Evolutionary conservation across 2,888 invertebrate genomes (phyloP).

Genomic region (Morinoia aosen): DNA sequence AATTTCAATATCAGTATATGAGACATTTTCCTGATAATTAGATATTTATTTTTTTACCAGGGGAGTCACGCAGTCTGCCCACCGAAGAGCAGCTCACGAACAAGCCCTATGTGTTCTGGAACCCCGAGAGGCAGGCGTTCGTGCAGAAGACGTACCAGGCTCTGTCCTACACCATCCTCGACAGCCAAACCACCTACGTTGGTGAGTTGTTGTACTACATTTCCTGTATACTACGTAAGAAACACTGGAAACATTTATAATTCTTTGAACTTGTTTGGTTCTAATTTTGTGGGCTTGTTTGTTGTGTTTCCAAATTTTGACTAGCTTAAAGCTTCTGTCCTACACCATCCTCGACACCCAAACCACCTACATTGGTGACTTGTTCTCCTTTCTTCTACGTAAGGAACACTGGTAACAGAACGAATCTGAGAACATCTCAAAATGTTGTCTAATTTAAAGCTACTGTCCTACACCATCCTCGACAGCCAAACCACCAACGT

Average conservation of each 20-base stretch:
- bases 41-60: background rate
- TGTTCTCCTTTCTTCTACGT: too few relatives aligned
- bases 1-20: too few relatives aligned
- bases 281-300: too few relatives aligned
- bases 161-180: conserved; percentile 31
- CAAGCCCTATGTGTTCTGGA: conserved; percentile 22
- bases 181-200: conserved; percentile 36
- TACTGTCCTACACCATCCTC: conserved; percentile 6
- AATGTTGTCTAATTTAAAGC: too few relatives aligned
- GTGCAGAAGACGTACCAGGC: conserved; percentile 21
- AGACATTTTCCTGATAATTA: too few relatives aligned
- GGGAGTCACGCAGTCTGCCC: background rate
- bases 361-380: background rate
- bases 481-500: conserved; percentile 32
- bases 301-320: too few relatives aligned
- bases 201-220: conserved; percentile 35
- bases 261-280: too few relatives aligned
- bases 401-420: too few relatives aligned
- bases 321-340: too few relatives aligned
- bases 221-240: background rate
- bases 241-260: too few relatives aligned
- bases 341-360: background rate
- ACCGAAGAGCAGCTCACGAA: background rate
- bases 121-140: background rate
- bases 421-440: too few relatives aligned